phyloP scores from a whole-genome alignment of 1,140 invertebrate genomes.

The Drosophila bipectinata region DNA sequence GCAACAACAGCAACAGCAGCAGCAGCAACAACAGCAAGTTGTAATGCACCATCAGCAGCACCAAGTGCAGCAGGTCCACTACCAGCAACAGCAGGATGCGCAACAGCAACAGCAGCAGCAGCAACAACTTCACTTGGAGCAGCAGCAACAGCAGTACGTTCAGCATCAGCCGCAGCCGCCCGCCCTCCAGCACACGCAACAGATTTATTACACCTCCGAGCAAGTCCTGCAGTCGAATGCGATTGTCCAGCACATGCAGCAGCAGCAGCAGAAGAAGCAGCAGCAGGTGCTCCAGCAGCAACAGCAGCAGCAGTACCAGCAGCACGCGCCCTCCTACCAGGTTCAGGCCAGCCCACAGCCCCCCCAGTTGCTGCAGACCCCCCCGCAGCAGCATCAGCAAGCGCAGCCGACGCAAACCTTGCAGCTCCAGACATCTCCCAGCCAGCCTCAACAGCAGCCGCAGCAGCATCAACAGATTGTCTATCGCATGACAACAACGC shows the following conservation, averaged over 20 bases:
- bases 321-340: conserved; percentile 56
- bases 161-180: conserved; percentile 62
- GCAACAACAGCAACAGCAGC: conserved; percentile 65
- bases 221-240: conserved; percentile 67
- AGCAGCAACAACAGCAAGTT: conserved; percentile 60
- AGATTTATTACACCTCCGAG: conserved; percentile 76
- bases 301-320: conserved; percentile 57
- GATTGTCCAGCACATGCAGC: conserved; percentile 76
- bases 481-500: conserved; percentile 70
- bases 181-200: conserved; percentile 69
- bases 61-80: conserved; percentile 56
- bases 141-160: conserved; percentile 71
- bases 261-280: conserved; percentile 80
- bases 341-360: conserved; percentile 68
- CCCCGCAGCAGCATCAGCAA: conserved; percentile 56
- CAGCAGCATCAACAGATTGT: conserved; percentile 77
- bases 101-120: conserved; percentile 56
- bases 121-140: conserved; percentile 60
- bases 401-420: conserved; percentile 63
- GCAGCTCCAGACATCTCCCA: conserved; percentile 76
- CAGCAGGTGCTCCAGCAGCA: conserved; percentile 57
- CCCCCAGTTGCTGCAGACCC: conserved; percentile 55
- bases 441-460: conserved; percentile 57
- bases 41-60: conserved; percentile 68
- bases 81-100: conserved; percentile 53